Evolutionary conservation across 2,888 invertebrate genomes (phyloP).

Genomic region (Ariolimax columbianus): DNA sequence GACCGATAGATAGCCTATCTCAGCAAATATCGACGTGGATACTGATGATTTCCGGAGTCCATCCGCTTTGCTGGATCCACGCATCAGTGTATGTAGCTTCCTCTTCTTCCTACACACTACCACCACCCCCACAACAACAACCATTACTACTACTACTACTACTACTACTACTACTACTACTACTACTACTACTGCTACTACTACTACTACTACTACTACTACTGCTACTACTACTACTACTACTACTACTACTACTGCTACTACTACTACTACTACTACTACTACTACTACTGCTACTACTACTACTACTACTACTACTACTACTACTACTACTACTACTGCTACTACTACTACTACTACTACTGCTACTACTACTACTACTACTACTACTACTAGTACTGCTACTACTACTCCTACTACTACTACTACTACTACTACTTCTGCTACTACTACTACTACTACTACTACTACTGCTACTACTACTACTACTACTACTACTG

Average conservation of each 20-base stretch:
- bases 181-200: slow-evolving; percentile 14
- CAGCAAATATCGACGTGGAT: too few relatives aligned
- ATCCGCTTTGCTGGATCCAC: too few relatives aligned
- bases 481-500: not conserved
- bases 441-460: too few relatives aligned
- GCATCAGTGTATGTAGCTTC: too few relatives aligned
- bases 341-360: slow-evolving; percentile 28
- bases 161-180: slow-evolving; percentile 11
- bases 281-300: slow-evolving; percentile 32
- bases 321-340: slow-evolving; percentile 16
- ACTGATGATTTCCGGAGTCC: too few relatives aligned
- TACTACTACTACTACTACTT: too few relatives aligned
- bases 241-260: slow-evolving; percentile 23
- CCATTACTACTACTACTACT: slow-evolving; percentile 17
- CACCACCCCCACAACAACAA: not conserved
- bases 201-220: not conserved
- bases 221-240: slow-evolving; percentile 12
- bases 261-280: slow-evolving; percentile 30
- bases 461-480: too few relatives aligned
- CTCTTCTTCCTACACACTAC: too few relatives aligned
- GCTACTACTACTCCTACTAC: too few relatives aligned
- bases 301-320: slow-evolving; percentile 10
- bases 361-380: slow-evolving; percentile 34
- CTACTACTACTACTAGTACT: too few relatives aligned
- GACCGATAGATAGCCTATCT: too few relatives aligned